Conservation (phyloP, 2,797 vertebrate genomes). For the Sebastes reedi region DNA sequence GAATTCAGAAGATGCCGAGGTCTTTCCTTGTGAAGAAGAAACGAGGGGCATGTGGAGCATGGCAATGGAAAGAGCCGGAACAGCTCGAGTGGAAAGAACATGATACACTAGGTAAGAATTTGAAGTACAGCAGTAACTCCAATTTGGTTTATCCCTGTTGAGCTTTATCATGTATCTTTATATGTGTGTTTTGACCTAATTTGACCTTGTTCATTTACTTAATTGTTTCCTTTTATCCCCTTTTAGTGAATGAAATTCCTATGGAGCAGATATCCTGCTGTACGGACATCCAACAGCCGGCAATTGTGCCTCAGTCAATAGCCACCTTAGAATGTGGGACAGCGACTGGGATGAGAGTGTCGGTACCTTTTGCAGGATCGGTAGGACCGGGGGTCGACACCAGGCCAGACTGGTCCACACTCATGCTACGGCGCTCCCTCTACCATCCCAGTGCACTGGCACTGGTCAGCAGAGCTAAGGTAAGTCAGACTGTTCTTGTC, state of each 20-base stretch:
- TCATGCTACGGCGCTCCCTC: conserved; percentile 57
- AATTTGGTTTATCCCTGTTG: not conserved
- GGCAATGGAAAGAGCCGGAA: conserved; percentile 78
- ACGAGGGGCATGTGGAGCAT: conserved; percentile 57
- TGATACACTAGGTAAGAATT: conserved; percentile 56
- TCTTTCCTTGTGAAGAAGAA: conserved; percentile 86
- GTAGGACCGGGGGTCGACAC: conserved; percentile 7
- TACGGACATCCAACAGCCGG: conserved; percentile 2
- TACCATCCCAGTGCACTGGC: conserved; percentile 52
- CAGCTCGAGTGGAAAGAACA: conserved; percentile 58
- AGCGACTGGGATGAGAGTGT: conserved; percentile 4
- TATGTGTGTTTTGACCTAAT: not conserved
- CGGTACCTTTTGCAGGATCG: conserved; percentile 10
- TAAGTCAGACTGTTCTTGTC: conserved; percentile 26
- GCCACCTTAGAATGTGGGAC: not conserved
- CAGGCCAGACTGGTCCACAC: conserved; percentile 59
- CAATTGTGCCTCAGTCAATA: not conserved
- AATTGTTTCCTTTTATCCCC: not conserved
- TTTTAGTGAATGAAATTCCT: conserved; percentile 33
- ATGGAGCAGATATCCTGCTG: conserved; percentile 1
- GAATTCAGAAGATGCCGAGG: conserved; percentile 74
- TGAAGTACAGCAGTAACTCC: not conserved
- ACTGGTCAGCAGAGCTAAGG: conserved; percentile 75
- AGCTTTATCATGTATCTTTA: not conserved
- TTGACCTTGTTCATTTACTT: not conserved